phyloP scores from a whole-genome alignment of 2,113 vertebrate genomes.

The Polypterus senegalus region DNA sequence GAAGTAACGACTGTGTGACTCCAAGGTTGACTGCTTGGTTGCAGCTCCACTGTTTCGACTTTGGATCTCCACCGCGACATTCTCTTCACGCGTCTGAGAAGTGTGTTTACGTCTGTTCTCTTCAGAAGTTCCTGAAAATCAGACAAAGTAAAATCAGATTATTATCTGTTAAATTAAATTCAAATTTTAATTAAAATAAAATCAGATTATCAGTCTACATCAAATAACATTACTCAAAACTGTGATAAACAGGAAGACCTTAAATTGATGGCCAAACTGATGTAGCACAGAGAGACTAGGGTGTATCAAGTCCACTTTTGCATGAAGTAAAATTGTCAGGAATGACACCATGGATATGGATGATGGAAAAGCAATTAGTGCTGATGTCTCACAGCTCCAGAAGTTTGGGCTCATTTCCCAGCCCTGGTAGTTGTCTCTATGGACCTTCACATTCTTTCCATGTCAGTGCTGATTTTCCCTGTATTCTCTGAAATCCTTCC shows the following conservation, averaged over 20 bases:
- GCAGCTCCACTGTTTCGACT: conserved; percentile 10
- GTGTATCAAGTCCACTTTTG: not conserved
- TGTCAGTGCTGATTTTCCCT: too few species aligned
- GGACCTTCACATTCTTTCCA: too few species aligned
- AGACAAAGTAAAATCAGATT: not conserved
- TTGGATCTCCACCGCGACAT: not conserved
- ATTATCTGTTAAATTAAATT: not conserved
- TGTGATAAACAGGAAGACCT: not conserved
- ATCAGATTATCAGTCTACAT: not conserved
- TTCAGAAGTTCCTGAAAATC: conserved; percentile 17
- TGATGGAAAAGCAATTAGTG: too few species aligned
- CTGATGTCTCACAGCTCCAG: too few species aligned
- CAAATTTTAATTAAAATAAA: not conserved
- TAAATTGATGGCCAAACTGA: not conserved
- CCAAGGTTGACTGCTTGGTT: conserved; percentile 26
- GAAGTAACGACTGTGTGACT: conserved; percentile 17
- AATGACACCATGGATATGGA: too few species aligned
- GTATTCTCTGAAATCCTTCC: too few species aligned
- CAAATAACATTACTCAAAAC: not conserved
- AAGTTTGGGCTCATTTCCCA: too few species aligned
- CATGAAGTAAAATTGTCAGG: too few species aligned
- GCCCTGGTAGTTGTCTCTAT: too few species aligned
- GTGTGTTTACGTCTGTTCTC: conserved; percentile 4
- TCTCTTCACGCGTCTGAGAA: conserved; percentile 8
- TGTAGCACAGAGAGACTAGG: not conserved